Evolutionary conservation across 2,888 invertebrate genomes (phyloP).

Genomic region (Zaprionus lineosus): DNA sequence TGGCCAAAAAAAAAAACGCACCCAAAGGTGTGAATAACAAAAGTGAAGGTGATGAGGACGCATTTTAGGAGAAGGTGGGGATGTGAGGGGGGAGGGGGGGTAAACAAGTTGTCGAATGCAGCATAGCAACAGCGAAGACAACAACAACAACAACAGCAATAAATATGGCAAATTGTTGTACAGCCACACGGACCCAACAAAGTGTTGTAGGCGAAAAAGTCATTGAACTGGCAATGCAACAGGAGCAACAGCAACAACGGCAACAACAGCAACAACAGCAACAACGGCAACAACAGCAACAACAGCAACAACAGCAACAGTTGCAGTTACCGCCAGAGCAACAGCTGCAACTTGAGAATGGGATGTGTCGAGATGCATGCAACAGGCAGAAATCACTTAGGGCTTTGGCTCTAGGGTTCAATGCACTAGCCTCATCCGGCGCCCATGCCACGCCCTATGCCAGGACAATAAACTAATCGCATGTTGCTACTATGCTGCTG

Average conservation of each 20-base stretch:
- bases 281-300: too few relatives aligned
- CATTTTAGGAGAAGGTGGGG: too few relatives aligned
- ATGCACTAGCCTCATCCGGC: conserved; percentile 49
- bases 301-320: conserved; percentile 11
- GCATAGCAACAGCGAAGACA: conserved; percentile 3
- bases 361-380: conserved; percentile 37
- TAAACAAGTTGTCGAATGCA: background rate
- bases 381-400: conserved; percentile 36
- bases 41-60: conserved; percentile 5
- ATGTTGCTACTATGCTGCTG: background rate
- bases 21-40: conserved; percentile 14
- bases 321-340: too few relatives aligned
- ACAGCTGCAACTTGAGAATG: too few relatives aligned
- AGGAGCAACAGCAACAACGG: background rate
- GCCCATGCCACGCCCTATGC: too few relatives aligned
- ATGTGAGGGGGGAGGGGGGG: too few relatives aligned
- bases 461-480: conserved; percentile 48
- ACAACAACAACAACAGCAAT: conserved; percentile 3
- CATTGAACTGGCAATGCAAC: conserved; percentile 32
- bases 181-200: conserved; percentile 26
- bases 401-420: conserved; percentile 48
- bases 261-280: conserved; percentile 19
- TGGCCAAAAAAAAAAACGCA: conserved; percentile 26
- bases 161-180: too few relatives aligned
- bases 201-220: conserved; percentile 19